Percentiles rank a stretch among this genome's conserved stretches.
phyloP scores from a whole-genome alignment of 2,113 vertebrate species.

The Prochilodus magdalenae region DNA sequence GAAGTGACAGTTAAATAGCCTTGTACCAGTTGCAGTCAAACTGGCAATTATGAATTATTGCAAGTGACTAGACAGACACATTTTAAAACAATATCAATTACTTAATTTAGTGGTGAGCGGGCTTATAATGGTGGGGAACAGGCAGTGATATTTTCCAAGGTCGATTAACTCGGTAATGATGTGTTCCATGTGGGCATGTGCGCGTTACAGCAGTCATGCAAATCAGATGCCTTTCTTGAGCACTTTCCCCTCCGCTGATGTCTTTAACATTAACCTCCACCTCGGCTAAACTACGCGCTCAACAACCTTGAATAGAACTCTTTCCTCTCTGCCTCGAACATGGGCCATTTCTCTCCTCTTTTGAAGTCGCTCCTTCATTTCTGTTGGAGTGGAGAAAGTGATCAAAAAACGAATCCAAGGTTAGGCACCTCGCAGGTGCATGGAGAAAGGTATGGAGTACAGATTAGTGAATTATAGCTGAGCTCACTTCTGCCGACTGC shows the following conservation, averaged over 20 bases:
- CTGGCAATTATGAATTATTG: neutral
- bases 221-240: constrained; percentile 39
- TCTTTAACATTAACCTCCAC: constrained; percentile 37
- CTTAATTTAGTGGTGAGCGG: constrained; percentile 8
- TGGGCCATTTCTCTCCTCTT: neutral
- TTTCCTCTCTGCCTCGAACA: constrained; percentile 19
- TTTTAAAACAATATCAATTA: constrained; percentile 15
- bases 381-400: neutral
- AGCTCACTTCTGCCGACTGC: constrained; percentile 1
- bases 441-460: neutral
- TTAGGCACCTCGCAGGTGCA: constrained; percentile 6
- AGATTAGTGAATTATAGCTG: constrained; percentile 19
- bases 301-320: constrained; percentile 29
- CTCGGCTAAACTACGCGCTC: constrained; percentile 9
- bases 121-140: neutral
- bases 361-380: neutral
- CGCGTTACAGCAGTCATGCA: constrained; percentile 23
- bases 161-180: constrained; percentile 29
- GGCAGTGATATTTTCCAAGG: constrained; percentile 35
- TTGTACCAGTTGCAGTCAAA: constrained; percentile 1
- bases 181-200: constrained; percentile 10
- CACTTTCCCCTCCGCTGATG: neutral
- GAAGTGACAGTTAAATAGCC: constrained; percentile 12
- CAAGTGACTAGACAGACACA: neutral
- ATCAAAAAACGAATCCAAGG: constrained; percentile 28